Conservation (phyloP, 2,888 invertebrate species). For the Machimus rusticus region DNA sequence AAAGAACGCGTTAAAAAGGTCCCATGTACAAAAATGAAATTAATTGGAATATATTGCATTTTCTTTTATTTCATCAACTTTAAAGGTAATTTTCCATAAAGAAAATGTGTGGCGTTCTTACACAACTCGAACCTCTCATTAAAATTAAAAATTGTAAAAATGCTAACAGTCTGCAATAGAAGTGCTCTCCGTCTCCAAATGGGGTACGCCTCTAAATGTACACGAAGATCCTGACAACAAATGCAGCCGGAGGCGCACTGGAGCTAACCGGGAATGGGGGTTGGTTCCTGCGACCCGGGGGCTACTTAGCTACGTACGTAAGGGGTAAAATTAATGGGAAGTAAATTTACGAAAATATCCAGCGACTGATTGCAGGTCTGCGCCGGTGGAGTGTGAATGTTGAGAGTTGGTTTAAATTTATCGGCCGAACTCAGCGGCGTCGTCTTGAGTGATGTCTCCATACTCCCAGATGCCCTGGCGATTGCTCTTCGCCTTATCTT, state of each 20-base stretch:
- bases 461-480: conserved; percentile 96
- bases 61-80: conserved; percentile 20
- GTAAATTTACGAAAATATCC: conserved; percentile 16
- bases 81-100: conserved; percentile 18
- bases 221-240: conserved; percentile 25
- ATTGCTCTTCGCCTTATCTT: conserved; percentile 84
- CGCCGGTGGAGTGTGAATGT: conserved; percentile 15
- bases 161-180: conserved; percentile 27
- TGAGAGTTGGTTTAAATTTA: conserved; percentile 53
- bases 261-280: not conserved
- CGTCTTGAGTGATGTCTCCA: conserved; percentile 82
- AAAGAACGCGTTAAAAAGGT: too few relatives aligned
- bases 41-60: not conserved
- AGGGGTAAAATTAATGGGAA: conserved; percentile 8
- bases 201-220: conserved; percentile 35
- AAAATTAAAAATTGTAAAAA: conserved; percentile 31
- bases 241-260: conserved; percentile 7
- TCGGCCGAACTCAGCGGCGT: conserved; percentile 62
- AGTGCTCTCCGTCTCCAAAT: conserved; percentile 34
- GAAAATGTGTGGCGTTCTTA: conserved; percentile 30
- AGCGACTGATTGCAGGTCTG: not conserved
- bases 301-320: conserved; percentile 18
- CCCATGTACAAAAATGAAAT: not conserved
- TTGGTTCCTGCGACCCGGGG: not conserved
- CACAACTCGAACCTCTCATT: not conserved